A percentile compares a stretch with the other conserved stretches of the same genome.
Evolutionary conservation across 1,140 invertebrate species (phyloP).

Genomic region (Ectropis grisescens): DNA sequence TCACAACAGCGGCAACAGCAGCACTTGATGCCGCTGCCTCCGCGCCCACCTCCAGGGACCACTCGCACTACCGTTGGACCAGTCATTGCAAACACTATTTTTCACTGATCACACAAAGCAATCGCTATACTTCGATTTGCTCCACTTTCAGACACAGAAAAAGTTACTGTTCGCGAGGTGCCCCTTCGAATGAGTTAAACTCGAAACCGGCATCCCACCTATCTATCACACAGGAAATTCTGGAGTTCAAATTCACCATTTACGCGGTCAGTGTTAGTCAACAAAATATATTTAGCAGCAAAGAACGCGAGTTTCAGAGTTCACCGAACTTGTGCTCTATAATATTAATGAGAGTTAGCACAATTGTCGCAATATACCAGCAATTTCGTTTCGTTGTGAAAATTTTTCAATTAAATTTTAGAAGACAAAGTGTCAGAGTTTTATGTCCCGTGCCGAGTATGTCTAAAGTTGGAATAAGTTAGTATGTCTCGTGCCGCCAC

Average conservation of each 20-base stretch:
- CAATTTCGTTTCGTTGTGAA: no score
- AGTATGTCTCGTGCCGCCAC: constrained; percentile 23
- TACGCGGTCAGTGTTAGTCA: constrained; percentile 44
- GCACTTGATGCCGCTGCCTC: constrained; percentile 72
- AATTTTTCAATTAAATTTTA: constrained; percentile 1
- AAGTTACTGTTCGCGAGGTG: no score
- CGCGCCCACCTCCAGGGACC: constrained; percentile 28
- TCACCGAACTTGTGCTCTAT: constrained; percentile 40
- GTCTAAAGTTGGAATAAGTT: constrained; percentile 16
- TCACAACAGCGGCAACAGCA: constrained; percentile 82
- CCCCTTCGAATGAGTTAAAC: no score
- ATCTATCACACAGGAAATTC: constrained; percentile 33
- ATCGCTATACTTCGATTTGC: background rate
- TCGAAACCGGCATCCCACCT: background rate
- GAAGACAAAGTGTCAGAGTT: no score
- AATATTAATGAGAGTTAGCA: constrained; percentile 4
- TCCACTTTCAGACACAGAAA: no score
- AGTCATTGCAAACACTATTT: constrained; percentile 35
- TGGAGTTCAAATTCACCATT: constrained; percentile 40
- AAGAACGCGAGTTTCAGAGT: constrained; percentile 31
- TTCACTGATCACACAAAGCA: constrained; percentile 9
- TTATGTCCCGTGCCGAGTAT: no score
- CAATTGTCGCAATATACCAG: no score
- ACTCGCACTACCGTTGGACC: constrained; percentile 57
- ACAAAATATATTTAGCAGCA: constrained; percentile 53